Evolutionary conservation across 2,797 vertebrate species (phyloP).

Genomic region (Loris lydekkerianus): DNA sequence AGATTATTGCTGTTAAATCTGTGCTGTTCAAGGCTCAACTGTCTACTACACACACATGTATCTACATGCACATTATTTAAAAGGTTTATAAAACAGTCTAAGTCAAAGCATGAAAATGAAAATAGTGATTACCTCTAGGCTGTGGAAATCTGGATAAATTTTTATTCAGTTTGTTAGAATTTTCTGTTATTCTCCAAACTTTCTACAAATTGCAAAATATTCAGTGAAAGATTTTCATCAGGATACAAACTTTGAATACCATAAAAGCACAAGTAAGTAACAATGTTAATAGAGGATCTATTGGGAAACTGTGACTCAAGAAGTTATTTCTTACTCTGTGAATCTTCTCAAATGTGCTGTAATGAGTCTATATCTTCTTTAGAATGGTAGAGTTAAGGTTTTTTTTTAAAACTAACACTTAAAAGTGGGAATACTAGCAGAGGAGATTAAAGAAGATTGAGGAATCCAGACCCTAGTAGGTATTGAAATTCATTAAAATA

Average conservation of each 20-base stretch:
- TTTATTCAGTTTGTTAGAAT: background rate
- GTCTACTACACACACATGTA: background rate
- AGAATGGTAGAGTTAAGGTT: background rate
- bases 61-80: background rate
- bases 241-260: background rate
- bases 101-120: background rate
- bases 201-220: conserved; percentile 10
- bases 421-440: background rate
- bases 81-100: background rate
- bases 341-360: conserved; percentile 4
- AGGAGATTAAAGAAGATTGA: background rate
- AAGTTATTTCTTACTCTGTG: conserved; percentile 11
- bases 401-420: background rate
- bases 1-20: background rate
- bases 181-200: conserved; percentile 34
- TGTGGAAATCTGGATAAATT: background rate
- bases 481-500: background rate
- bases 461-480: background rate
- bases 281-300: background rate
- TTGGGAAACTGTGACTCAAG: background rate
- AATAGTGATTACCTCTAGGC: background rate
- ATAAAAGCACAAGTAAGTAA: conserved; percentile 1
- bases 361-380: background rate
- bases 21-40: background rate
- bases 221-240: background rate